Conservation (phyloP, 2,113 vertebrate genomes). For the Dipodomys ordii region DNA sequence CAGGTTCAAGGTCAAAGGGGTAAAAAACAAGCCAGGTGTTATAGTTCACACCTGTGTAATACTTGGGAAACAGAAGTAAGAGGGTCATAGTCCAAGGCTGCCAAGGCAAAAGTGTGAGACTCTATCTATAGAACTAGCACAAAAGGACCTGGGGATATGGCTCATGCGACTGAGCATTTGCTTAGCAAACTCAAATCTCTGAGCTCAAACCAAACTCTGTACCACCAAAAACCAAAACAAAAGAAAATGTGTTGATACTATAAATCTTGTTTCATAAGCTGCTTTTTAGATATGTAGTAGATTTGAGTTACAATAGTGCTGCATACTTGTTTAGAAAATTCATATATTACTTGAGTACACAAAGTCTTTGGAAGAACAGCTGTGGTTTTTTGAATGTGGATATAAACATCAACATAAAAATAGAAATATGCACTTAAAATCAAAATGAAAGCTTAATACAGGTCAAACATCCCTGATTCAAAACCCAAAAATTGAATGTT, state of each 20-base stretch:
- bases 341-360: not conserved
- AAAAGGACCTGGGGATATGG: too few species aligned
- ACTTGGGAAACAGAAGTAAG: too few species aligned
- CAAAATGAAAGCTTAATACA: not conserved
- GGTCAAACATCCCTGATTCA: not conserved
- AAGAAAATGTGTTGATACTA: not conserved
- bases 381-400: not conserved
- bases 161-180: too few species aligned
- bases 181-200: too few species aligned
- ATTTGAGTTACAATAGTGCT: not conserved
- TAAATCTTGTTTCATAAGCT: not conserved
- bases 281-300: not conserved
- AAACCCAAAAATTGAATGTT: not conserved
- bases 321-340: not conserved
- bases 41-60: too few species aligned
- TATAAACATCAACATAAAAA: slow-evolving; percentile 11
- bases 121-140: too few species aligned
- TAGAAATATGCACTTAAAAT: not conserved
- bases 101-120: too few species aligned
- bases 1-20: too few species aligned
- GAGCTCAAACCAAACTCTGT: too few species aligned
- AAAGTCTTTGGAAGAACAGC: not conserved
- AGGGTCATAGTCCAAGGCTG: too few species aligned
- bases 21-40: too few species aligned
- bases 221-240: too few species aligned